Conservation (phyloP, 2,888 invertebrate genomes). For the Keiferia lycopersicella region DNA sequence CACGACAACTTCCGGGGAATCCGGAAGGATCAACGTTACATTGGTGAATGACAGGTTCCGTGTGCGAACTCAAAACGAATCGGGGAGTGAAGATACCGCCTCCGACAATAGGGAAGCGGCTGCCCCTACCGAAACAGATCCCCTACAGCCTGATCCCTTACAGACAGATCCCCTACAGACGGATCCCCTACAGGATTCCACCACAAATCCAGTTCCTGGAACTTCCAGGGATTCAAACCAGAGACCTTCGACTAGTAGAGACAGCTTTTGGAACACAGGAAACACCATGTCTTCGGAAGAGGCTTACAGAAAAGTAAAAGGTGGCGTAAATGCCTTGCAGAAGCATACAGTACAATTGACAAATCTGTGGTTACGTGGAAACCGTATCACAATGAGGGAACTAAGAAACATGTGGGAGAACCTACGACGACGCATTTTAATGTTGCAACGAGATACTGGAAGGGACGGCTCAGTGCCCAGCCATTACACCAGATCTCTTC, state of each 20-base stretch:
- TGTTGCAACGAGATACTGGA: constrained; percentile 74
- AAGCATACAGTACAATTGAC: constrained; percentile 64
- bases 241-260: constrained; percentile 65
- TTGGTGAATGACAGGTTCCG: constrained; percentile 59
- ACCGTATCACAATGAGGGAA: constrained; percentile 75
- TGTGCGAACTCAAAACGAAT: constrained; percentile 51
- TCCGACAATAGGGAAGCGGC: constrained; percentile 36
- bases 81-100: constrained; percentile 38
- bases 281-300: constrained; percentile 58
- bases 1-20: neutral
- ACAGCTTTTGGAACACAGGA: constrained; percentile 56
- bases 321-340: constrained; percentile 63
- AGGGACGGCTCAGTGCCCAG: constrained; percentile 54
- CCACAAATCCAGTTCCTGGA: neutral
- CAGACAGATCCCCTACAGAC: constrained; percentile 25
- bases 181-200: constrained; percentile 25
- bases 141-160: constrained; percentile 27
- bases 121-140: constrained; percentile 27
- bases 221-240: constrained; percentile 31
- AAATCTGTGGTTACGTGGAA: constrained; percentile 69
- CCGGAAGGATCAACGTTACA: constrained; percentile 48
- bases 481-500: constrained; percentile 66
- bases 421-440: constrained; percentile 81
- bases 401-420: constrained; percentile 84
- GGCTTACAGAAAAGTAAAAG: constrained; percentile 65